Base-by-base conservation (phyloP, 1,140 invertebrate species). In the Drosophila prosaltans region DNA sequence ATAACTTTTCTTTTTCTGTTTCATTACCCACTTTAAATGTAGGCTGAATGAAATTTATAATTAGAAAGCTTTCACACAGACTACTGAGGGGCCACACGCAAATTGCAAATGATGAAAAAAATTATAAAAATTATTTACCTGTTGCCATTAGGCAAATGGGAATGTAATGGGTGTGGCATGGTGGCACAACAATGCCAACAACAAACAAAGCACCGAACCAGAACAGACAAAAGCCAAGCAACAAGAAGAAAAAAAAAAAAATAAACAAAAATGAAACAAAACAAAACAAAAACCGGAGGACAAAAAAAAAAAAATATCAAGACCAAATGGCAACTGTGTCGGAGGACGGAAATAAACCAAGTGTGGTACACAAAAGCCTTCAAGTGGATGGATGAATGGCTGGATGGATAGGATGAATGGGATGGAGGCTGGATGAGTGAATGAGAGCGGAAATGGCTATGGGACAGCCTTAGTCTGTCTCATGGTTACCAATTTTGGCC, bases 301-400 rank as follows among this genome's bases (percentile, higher is more conserved):
- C 1, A 69, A 74, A 68, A 41, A 70, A 76, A 75, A 79, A 79
- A 66, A 86, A 81, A 81, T 24, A 51, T 51, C 24, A 51, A 51
- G 40, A 45, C 60, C 21, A 41, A 24, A 88, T 83, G 78, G 83
- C 76, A 88, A 88, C 83, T 74, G 73, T 67, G 73, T 67, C 76
- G 83, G 48, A 55, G 63, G 63, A 68, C 75, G 83, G 73, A 88
- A 89, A 73, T 74, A 78, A 62, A 48, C 88, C 80, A 88, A 83
- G 80, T 71, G 80, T 77, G 80, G 67, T 51, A 51, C 64, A 48
- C 77, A 64, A 84, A 80, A 80, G 81, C 70, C 70, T 76, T 85
- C 78, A 69, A 75, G 73, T 70, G 69, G 63, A 59, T 59, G 67
- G n/a, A 69, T 64, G 80, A 69, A 58, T 70, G 30, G 26, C 45